Conservation (phyloP, 92 coral and sea anemone genomes). For the Palythoa caribaeorum region DNA sequence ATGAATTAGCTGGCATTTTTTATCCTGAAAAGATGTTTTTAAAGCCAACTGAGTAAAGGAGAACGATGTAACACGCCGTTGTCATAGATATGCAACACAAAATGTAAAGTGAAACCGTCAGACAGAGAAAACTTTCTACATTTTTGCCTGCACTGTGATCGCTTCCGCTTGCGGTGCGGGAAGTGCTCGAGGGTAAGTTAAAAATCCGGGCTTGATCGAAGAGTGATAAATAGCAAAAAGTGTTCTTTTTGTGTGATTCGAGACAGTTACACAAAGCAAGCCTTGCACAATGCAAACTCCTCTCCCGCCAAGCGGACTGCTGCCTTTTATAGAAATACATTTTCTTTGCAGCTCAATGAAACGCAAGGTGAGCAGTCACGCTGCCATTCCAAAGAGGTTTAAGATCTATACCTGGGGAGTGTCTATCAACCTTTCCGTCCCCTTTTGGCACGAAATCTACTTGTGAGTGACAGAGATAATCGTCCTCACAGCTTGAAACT, state of each 20-base stretch:
- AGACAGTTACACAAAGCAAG: background rate
- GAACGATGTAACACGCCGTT: slow-evolving; percentile 9
- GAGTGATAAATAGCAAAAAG: slow-evolving; percentile 35
- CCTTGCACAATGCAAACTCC: background rate
- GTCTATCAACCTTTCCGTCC: slow-evolving; percentile 45
- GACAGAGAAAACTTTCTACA: slow-evolving; percentile 20
- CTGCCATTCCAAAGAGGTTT: slow-evolving; percentile 36
- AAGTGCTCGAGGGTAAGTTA: slow-evolving; percentile 35
- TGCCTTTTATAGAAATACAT: background rate
- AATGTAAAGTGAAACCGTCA: slow-evolving; percentile 38
- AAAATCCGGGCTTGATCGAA: slow-evolving; percentile 22
- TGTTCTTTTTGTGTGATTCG: slow-evolving; percentile 8
- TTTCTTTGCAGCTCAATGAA: slow-evolving; percentile 10
- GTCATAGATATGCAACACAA: slow-evolving; percentile 30
- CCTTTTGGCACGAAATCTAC: slow-evolving; percentile 47
- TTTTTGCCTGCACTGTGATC: slow-evolving; percentile 35
- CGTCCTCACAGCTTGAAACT: slow-evolving; percentile 30
- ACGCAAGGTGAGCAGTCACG: slow-evolving; percentile 14
- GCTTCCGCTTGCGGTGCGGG: slow-evolving; percentile 49
- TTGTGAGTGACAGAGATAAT: slow-evolving; percentile 40
- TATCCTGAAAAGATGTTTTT: background rate
- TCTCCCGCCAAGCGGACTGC: slow-evolving; percentile 32
- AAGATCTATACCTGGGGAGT: slow-evolving; percentile 38
- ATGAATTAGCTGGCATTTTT: slow-evolving; percentile 46
- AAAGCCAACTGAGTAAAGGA: slow-evolving; percentile 6